Evolutionary conservation across 2,113 vertebrate genomes (phyloP), one percentile per base, ranked within the genome.

Genomic region (Atherinomorus stipes): DNA sequence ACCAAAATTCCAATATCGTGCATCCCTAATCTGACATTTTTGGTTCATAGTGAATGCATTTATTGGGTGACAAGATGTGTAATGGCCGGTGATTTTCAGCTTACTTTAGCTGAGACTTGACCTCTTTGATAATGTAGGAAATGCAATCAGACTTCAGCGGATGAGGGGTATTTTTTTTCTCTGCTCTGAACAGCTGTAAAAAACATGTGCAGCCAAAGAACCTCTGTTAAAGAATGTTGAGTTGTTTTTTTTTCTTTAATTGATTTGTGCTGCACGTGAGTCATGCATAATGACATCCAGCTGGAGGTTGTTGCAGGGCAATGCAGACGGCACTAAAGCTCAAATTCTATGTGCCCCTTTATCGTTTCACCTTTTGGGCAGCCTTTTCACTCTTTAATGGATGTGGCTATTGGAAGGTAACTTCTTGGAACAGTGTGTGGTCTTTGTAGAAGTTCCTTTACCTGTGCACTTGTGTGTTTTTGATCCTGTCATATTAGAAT

Each of bases 251-350:
- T 26, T 59, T 73, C 50, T 60, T 25, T 21, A 79, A 85, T 81
- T 79, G 79, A 82, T 85, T 60, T 52, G 12, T 15, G 37, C 25
- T 75, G 50, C 76, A 80, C 7, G 53, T 86, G 77, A 89, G 62
- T 81, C 76, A 49, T 54, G 57, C 50, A 38, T 89, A 90, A 90
- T 84, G 81, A 54, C 64, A 79, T 85, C 76, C 91, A 91, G 88
- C 86, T 91, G 90, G 78, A 74, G 64, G 71, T 53, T 64, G 78
- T 72, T 78, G 74, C 71, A 78, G 79, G 70, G 72, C 21, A 67
- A 72, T 21, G 16, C 45, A 69, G 77, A 84, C 64, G 61, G 70
- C 66, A 62, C 64, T 64, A 22, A 83, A 77, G 80, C 69, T 40
- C 44, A 58, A 42, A 61, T 78, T 67, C n/a, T 12, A 40, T 60